Base-by-base conservation (phyloP, 2,888 invertebrate species). In the Embidobia sp. region DNA sequence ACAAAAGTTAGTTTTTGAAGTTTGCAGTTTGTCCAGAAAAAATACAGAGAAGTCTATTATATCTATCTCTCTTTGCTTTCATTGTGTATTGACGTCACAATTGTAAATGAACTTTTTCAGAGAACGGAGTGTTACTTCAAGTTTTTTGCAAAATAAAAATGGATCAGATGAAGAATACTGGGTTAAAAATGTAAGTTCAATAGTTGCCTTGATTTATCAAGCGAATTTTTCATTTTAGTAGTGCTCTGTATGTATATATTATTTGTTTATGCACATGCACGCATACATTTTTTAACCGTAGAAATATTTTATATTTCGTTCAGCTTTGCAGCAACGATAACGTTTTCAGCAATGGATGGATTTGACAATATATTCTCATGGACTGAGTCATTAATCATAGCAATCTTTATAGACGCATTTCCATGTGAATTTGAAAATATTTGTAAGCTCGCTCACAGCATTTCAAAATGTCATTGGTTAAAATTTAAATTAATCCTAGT, bases 391-490 rank as follows among this genome's bases (percentile, higher is more conserved):
- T 37, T 37, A 15, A 37, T 37, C 13, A 4, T 22, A 22, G 3
- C 6, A 22, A 22, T 22, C 6, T 22, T 22, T 22, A 22, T 6
- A 6, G 6, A 6, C 6, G 22, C 22, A 37, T 33, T 10, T 11
- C 10, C 13, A 3, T 37, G 8, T 0, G 6, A 15, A 7, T 37
- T 37, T 26, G 0, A 44, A 44, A 44, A 44, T 15, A 27, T 15
- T 26, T 7, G 7, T 48, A 48, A 48, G 48, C 48, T 48, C 48
- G 48, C 48, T 46, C 27, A 46, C 29, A 48, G 5, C 48, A 3
- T 11, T 22, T 22, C 22, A 22, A 22, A 22, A 22, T 22, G 3
- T 22, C 6, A n/a, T n/a, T n/a, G n/a, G n/a, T n/a, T n/a, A n/a
- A n/a, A n/a, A n/a, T n/a, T n/a, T n/a, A n/a, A n/a, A n/a, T n/a